Conservation (phyloP, 1,140 invertebrate species). For the Caerostris extrusa region DNA sequence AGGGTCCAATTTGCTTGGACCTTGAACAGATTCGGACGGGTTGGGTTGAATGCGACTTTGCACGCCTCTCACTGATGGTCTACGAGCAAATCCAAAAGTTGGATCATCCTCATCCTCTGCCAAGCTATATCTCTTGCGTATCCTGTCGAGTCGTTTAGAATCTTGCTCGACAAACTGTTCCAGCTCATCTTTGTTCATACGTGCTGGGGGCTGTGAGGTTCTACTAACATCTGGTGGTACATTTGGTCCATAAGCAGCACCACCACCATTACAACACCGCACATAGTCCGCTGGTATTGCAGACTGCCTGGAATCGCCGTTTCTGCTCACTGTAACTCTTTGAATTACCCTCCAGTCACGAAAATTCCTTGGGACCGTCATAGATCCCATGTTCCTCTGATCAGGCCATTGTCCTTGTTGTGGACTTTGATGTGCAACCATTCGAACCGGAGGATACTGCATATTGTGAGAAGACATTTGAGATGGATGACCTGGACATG, state of each 20-base stretch:
- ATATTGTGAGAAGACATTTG: constrained; percentile 20
- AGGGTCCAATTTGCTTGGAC: constrained; percentile 12
- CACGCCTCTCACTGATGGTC: constrained; percentile 91
- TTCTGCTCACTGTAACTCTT: constrained; percentile 49
- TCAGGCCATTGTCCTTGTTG: constrained; percentile 16
- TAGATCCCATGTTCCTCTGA: constrained; percentile 42
- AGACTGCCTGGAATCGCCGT: neutral
- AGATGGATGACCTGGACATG: constrained; percentile 28
- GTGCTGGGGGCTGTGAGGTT: neutral
- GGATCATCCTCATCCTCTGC: constrained; percentile 86
- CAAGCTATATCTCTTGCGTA: constrained; percentile 87
- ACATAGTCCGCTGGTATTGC: constrained; percentile 58
- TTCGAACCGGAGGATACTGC: constrained; percentile 42
- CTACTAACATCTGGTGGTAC: constrained; percentile 61
- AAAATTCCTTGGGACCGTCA: constrained; percentile 73
- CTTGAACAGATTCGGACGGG: constrained; percentile 62
- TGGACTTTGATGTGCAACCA: constrained; percentile 1
- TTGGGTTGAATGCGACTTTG: constrained; percentile 79
- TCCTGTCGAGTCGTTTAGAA: constrained; percentile 89
- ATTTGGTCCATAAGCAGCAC: neutral
- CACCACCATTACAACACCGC: constrained; percentile 30
- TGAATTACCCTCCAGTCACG: constrained; percentile 74
- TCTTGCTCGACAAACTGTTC: constrained; percentile 92
- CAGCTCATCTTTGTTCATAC: constrained; percentile 85
- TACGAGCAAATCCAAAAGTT: constrained; percentile 93